Evolutionary conservation across 1,140 invertebrate genomes (phyloP).

Genomic region (Drosophila ficusphila): DNA sequence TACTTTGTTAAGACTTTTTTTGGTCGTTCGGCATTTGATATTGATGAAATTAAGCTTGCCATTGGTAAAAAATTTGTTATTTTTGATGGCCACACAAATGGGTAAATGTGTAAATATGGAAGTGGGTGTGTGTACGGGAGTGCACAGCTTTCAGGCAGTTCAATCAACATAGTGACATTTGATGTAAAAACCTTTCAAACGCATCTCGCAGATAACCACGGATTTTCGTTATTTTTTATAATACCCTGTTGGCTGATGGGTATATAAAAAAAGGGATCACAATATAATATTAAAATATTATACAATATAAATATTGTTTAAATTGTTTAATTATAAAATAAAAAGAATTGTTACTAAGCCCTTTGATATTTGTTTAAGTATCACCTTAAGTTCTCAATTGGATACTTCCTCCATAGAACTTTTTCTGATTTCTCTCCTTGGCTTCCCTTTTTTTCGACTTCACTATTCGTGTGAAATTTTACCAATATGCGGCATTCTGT

Average conservation of each 20-base stretch:
- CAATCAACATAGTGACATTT: conserved; percentile 67
- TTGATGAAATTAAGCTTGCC: conserved; percentile 47
- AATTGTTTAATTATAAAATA: no score
- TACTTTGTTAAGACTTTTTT: conserved; percentile 9
- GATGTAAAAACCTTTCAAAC: conserved; percentile 55
- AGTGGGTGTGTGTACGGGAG: not conserved
- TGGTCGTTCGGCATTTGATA: conserved; percentile 21
- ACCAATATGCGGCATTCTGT: conserved; percentile 55
- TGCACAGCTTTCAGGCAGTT: conserved; percentile 36
- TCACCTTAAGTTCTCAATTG: no score
- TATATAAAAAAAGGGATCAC: not conserved
- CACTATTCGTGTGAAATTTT: conserved; percentile 39
- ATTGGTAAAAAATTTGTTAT: conserved; percentile 32
- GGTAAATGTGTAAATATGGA: conserved; percentile 24
- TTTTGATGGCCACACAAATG: conserved; percentile 35
- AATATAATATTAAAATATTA: not conserved
- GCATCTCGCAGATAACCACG: conserved; percentile 39
- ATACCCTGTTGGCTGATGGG: conserved; percentile 1
- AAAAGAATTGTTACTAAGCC: no score
- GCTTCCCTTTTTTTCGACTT: conserved; percentile 15
- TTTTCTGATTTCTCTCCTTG: not conserved
- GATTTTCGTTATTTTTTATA: conserved; percentile 29
- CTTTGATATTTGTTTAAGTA: no score
- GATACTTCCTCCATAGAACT: accelerated
- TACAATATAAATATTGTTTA: not conserved